Conservation (phyloP, 2,888 invertebrate species). For the Oeneis ivallda region DNA sequence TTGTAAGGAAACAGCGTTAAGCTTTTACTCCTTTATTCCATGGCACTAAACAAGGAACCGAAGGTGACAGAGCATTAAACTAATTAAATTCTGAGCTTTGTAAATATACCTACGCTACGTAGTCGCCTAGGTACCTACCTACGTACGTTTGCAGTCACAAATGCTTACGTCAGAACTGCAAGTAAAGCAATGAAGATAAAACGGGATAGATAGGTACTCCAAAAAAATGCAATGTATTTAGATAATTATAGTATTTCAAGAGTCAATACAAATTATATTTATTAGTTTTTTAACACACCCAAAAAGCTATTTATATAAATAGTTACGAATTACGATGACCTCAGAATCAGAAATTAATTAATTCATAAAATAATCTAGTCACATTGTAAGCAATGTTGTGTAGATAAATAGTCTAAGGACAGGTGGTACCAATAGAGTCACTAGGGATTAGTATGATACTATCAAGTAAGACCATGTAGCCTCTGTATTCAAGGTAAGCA, state of each 20-base stretch:
- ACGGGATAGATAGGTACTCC: too few relatives aligned
- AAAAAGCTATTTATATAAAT: too few relatives aligned
- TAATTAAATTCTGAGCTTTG: slow-evolving; percentile 34
- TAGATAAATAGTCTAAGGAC: neutral
- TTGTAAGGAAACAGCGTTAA: slow-evolving; percentile 54
- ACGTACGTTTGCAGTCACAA: neutral
- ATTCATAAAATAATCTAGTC: neutral
- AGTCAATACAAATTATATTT: neutral
- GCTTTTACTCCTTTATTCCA: slow-evolving; percentile 71
- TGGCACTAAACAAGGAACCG: slow-evolving; percentile 48
- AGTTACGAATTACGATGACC: too few relatives aligned
- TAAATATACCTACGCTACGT: slow-evolving; percentile 2
- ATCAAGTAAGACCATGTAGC: slow-evolving; percentile 2
- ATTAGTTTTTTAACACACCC: too few relatives aligned
- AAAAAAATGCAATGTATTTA: too few relatives aligned
- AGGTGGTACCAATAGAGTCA: neutral
- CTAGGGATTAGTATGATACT: neutral
- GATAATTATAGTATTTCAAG: neutral
- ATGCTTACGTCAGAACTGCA: neutral
- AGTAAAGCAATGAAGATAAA: neutral
- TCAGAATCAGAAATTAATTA: too few relatives aligned
- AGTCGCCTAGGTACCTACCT: neutral
- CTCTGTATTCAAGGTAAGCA: slow-evolving; percentile 8
- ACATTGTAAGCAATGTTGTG: neutral
- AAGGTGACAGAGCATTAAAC: slow-evolving; percentile 33